Evolutionary conservation across 2,797 vertebrate genomes (phyloP).

Genomic region (Chrosomus eos): DNA sequence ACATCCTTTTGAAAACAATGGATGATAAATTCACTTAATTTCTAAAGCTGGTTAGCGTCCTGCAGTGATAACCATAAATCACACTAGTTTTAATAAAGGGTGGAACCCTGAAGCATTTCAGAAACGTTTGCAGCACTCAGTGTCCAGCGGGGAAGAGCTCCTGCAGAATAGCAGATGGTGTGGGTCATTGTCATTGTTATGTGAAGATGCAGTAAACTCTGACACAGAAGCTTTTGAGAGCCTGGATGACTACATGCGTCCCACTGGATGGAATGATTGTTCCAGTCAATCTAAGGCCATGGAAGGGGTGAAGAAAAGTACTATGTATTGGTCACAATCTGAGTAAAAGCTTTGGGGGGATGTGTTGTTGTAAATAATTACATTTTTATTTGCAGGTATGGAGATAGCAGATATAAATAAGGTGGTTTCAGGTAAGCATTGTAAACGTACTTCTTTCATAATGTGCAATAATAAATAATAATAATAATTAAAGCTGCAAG

Average conservation of each 20-base stretch:
- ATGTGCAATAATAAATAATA: neutral
- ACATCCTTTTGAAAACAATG: conserved; percentile 28
- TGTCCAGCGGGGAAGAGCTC: conserved; percentile 9
- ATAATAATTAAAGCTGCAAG: too few relatives aligned
- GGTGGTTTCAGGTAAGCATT: neutral
- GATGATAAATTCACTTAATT: conserved; percentile 43
- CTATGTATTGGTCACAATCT: neutral
- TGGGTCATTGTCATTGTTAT: conserved; percentile 65
- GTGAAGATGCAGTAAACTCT: conserved; percentile 50
- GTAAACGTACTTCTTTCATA: neutral
- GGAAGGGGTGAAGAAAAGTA: neutral
- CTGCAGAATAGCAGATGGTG: neutral
- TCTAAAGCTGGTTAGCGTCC: conserved; percentile 58
- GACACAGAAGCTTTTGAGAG: neutral
- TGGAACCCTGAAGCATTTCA: conserved; percentile 46
- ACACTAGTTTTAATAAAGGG: conserved; percentile 68
- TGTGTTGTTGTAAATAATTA: neutral
- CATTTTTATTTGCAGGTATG: neutral
- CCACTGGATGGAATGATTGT: neutral
- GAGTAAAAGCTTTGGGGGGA: neutral
- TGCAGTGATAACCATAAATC: conserved; percentile 67
- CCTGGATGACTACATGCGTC: conserved; percentile 13
- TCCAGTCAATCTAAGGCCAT: conserved; percentile 13
- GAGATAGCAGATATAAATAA: neutral
- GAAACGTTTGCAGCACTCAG: conserved; percentile 40